phyloP scores from a whole-genome alignment of 2,888 invertebrate genomes.

The Trachelus tabidus region DNA sequence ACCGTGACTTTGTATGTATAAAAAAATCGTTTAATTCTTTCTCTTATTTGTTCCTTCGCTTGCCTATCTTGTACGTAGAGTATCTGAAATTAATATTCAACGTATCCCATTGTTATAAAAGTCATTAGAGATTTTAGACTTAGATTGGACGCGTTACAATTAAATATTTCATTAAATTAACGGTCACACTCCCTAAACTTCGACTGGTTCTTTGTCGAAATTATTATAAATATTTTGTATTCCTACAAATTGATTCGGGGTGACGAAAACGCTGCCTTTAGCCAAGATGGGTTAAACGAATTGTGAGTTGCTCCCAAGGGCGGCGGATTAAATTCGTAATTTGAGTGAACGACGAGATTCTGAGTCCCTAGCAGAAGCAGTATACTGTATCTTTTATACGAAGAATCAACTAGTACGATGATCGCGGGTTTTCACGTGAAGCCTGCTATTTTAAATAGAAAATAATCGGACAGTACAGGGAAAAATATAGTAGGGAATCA shows the following conservation, averaged over 20 bases:
- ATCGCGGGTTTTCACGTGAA: neutral
- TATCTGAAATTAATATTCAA: neutral
- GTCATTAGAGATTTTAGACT: neutral
- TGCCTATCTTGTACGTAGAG: neutral
- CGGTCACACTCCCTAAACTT: slow-evolving; percentile 21
- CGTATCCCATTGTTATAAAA: neutral
- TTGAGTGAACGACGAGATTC: neutral
- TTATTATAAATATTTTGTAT: neutral
- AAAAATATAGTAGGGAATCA: neutral
- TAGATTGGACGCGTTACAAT: slow-evolving; percentile 4
- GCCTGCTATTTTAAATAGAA: neutral
- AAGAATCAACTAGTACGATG: neutral
- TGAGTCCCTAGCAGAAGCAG: neutral
- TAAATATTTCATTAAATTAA: slow-evolving; percentile 38
- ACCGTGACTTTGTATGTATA: neutral
- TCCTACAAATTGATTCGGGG: neutral
- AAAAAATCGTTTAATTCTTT: neutral
- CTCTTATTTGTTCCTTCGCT: neutral
- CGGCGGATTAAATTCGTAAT: neutral
- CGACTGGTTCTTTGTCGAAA: neutral
- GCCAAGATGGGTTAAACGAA: neutral
- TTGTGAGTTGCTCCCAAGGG: neutral
- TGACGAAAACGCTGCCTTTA: neutral
- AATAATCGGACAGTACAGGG: neutral
- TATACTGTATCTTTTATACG: neutral